Evolutionary conservation across 2,113 vertebrate species (phyloP), one percentile per base, ranked within the genome.

Genomic region (Tetrax tetrax): DNA sequence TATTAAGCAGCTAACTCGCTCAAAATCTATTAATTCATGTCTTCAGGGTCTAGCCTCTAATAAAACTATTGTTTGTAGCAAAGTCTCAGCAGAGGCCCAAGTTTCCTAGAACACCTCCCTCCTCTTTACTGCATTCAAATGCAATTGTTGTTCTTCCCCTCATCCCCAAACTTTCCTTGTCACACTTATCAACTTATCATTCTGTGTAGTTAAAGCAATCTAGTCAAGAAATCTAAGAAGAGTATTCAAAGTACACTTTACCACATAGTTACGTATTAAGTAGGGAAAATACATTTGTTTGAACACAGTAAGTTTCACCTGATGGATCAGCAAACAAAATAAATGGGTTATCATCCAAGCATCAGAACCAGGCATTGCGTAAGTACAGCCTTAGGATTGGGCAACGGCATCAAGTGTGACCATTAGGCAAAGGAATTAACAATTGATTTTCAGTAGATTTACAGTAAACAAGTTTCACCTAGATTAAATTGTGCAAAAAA

Each of bases 291-390:
- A 69, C 0, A 47, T n/a, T 50, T 80, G 31, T 59, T 80, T 29
- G 90, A 89, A 81, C 28, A 70, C 35, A 82, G 29, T 14, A 64
- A 56, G 85, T 90, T 96, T 84, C 83, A 87, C 65, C 64, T 82
- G 64, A 90, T 35, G 47, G 86, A 82, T 92, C 77, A 93, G 69
- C 89, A 95, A 95, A 93, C 57, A 96, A 84, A 91, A 89, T 28
- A 47, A 90, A 65, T 15, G 17, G 27, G 38, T 91, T 95, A 95
- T 82, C 77, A 74, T 9, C 7, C 54, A 82, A 59, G 60, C 86
- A 96, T 95, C 83, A 78, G 47, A 74, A 77, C 28, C 12, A 28
- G 48, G 28, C 60, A 41, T 45, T 84, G 87, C 61, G 0, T 18
- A 92, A 91, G 14, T 10, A 17, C 33, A 66, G 19, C 27, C 66